Conservation (phyloP, 2,888 invertebrate genomes). For the Phragmatobia fuliginosa region DNA sequence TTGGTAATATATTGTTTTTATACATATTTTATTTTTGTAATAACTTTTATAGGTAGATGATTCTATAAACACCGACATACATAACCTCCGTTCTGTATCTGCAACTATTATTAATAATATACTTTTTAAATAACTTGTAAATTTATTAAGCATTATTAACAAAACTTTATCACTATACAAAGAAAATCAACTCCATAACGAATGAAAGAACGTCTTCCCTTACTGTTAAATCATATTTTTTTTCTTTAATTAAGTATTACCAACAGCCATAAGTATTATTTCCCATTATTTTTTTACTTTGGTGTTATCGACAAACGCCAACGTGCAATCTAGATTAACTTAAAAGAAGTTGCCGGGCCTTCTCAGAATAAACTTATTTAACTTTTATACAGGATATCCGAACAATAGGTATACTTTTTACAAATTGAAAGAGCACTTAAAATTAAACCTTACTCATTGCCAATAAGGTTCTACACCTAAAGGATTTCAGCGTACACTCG, state of each 20-base stretch:
- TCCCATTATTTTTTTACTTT: too few species aligned
- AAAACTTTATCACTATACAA: too few species aligned
- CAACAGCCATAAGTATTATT: background rate
- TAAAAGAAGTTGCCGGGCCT: background rate
- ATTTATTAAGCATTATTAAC: too few species aligned
- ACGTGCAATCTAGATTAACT: background rate
- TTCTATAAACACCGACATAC: background rate
- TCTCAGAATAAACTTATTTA: background rate
- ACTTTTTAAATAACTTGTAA: too few species aligned
- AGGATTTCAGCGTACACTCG: background rate
- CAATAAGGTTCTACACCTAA: background rate
- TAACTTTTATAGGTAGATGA: background rate
- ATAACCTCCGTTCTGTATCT: background rate
- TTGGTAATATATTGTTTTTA: slow-evolving; percentile 58
- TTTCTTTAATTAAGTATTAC: too few species aligned
- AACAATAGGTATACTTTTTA: background rate
- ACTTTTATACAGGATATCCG: background rate
- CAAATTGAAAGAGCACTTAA: background rate
- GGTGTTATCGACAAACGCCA: background rate
- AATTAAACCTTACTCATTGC: background rate
- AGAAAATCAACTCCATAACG: background rate
- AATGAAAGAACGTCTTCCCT: too few species aligned
- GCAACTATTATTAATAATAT: background rate
- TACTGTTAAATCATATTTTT: too few species aligned
- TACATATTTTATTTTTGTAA: background rate